These are phyloP conservation scores for Listrodromus nycthemerus DNA, from an alignment of 2,888 invertebrate genomes.

Conservation along the genomic window DNA sequence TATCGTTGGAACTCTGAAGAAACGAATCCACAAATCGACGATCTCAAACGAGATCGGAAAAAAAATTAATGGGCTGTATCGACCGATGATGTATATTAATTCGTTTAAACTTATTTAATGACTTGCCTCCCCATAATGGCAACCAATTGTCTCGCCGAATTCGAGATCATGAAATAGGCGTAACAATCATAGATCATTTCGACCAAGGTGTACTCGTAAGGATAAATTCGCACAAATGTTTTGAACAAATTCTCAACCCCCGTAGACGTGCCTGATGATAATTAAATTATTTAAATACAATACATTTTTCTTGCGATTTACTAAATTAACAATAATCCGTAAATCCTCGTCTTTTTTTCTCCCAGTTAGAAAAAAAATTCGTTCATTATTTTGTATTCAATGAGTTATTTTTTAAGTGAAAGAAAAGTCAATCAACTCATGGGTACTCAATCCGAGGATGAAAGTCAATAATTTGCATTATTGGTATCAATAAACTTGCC, in stretches of 20 bases:
- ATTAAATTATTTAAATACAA: not conserved
- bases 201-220: constrained; percentile 72
- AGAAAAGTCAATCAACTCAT: not conserved
- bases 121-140: constrained; percentile 57
- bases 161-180: constrained; percentile 74
- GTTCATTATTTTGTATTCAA: too few species aligned
- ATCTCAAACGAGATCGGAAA: not conserved
- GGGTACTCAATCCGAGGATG: not conserved
- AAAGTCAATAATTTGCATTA: not conserved
- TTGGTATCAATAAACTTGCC: constrained; percentile 64
- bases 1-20: constrained; percentile 72
- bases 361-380: too few species aligned
- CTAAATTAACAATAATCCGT: too few species aligned
- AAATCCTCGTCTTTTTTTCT: too few species aligned
- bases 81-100: too few species aligned
- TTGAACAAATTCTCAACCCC: constrained; percentile 69
- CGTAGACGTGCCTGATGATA: constrained; percentile 66
- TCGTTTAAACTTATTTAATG: not conserved
- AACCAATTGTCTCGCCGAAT: constrained; percentile 62
- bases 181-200: constrained; percentile 69
- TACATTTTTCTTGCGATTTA: not conserved
- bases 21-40: not conserved
- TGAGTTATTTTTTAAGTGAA: not conserved
- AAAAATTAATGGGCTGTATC: not conserved
- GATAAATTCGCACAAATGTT: constrained; percentile 74